Percentiles rank a stretch among this genome's conserved stretches.
These are phyloP conservation scores for Lutraria rhynchaena DNA, from an alignment of 1,140 invertebrate species.

Conservation along the genomic window DNA sequence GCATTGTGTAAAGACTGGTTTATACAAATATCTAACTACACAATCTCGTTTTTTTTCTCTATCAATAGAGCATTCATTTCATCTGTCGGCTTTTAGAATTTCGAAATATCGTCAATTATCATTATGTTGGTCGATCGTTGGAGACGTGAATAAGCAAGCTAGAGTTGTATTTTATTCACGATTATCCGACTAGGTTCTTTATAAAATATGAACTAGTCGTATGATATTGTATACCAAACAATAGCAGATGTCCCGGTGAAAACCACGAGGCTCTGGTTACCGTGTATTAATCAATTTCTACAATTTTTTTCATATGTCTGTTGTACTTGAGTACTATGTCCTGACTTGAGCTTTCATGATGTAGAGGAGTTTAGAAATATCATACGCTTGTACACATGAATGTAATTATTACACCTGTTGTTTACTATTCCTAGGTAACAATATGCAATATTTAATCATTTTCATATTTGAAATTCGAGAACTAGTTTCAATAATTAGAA, in stretches of 20 bases:
- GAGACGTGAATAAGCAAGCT: conserved; percentile 37
- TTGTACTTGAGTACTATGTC: too few species aligned
- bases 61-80: conserved; percentile 24
- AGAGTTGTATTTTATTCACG: conserved; percentile 4
- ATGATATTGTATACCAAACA: neutral
- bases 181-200: neutral
- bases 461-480: too few species aligned
- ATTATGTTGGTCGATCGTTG: neutral
- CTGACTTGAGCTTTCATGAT: too few species aligned
- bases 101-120: conserved; percentile 16
- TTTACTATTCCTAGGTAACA: too few species aligned
- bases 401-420: too few species aligned
- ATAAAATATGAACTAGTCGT: conserved; percentile 14
- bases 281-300: conserved; percentile 20
- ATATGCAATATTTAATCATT: too few species aligned
- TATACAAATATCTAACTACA: conserved; percentile 29
- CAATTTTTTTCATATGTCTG: neutral
- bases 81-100: conserved; percentile 5
- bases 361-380: too few species aligned
- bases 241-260: conserved; percentile 12
- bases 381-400: too few species aligned
- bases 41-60: conserved; percentile 5
- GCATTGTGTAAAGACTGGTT: conserved; percentile 16
- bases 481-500: too few species aligned
- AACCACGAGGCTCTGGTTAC: neutral